Percentiles rank a stretch among this genome's conserved stretches.
These are phyloP conservation scores for Dolichopus griseipennis DNA, from an alignment of 2,888 invertebrate species.

Conservation along the genomic window DNA sequence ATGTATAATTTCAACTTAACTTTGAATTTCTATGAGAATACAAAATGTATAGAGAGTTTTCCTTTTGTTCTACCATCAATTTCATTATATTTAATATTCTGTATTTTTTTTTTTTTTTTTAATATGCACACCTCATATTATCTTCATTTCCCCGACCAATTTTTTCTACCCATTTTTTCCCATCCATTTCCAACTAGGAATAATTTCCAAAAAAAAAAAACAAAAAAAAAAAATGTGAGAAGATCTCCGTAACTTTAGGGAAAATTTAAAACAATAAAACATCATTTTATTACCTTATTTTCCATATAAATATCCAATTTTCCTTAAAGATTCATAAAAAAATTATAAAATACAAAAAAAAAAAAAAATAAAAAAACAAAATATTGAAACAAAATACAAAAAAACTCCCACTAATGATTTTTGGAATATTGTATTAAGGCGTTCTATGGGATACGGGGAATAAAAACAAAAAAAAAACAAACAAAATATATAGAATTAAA, in stretches of 20 bases:
- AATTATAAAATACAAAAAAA: not conserved
- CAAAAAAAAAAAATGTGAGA: not conserved
- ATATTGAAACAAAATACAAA: not conserved
- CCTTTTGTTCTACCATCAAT: too few relatives aligned
- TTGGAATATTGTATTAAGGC: not conserved
- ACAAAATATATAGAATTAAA: not conserved
- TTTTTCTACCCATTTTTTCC: too few relatives aligned
- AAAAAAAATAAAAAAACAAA: not conserved
- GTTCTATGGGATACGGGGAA: not conserved
- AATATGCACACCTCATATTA: not conserved
- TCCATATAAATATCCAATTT: constrained; percentile 4
- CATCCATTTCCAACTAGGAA: too few relatives aligned
- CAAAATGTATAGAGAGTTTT: too few relatives aligned
- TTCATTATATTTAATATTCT: too few relatives aligned
- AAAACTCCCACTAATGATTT: not conserved
- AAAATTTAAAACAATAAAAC: constrained; percentile 3
- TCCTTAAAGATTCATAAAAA: not conserved
- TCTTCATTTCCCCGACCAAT: too few relatives aligned
- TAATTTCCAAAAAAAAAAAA: too few relatives aligned
- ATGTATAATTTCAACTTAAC: too few relatives aligned
- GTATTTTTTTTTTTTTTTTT: not conserved
- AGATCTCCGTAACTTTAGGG: not conserved
- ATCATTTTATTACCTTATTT: constrained; percentile 6
- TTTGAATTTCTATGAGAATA: too few relatives aligned
- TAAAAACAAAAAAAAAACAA: not conserved